Conservation (phyloP, 1,140 invertebrate species). For the Bombus fervidus region DNA sequence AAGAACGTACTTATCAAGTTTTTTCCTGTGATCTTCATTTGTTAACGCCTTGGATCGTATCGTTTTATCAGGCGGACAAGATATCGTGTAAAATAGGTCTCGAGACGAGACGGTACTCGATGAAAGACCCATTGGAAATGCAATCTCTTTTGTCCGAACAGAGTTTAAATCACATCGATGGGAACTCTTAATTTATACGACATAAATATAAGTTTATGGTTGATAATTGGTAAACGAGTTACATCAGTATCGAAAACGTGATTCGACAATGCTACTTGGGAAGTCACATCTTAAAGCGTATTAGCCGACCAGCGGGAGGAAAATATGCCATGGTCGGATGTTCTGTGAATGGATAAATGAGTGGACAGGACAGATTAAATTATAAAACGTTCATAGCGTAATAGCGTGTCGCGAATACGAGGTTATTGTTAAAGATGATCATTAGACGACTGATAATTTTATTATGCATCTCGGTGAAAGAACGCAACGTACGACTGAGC, state of each 20-base stretch:
- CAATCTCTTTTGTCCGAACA: not conserved
- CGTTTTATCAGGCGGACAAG: constrained; percentile 17
- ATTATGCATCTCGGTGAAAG: constrained; percentile 26
- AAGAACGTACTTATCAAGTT: too few species aligned
- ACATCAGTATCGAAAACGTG: constrained; percentile 14
- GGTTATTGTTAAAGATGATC: constrained; percentile 50
- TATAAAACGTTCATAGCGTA: constrained; percentile 52
- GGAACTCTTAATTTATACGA: not conserved
- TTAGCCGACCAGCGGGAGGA: constrained; percentile 28
- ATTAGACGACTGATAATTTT: constrained; percentile 43
- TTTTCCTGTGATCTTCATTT: not conserved
- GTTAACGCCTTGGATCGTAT: not conserved
- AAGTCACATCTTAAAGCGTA: constrained; percentile 39
- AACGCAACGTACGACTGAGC: not conserved
- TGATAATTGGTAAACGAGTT: not conserved
- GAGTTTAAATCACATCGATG: not conserved
- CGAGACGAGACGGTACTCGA: not conserved
- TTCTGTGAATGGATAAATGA: constrained; percentile 51
- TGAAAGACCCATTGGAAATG: not conserved
- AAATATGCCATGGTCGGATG: constrained; percentile 52
- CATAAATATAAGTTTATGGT: not conserved
- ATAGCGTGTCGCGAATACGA: constrained; percentile 27
- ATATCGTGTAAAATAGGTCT: constrained; percentile 21
- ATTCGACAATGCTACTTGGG: not conserved
- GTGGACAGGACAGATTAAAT: constrained; percentile 51